Evolutionary conservation across 2,797 vertebrate species (phyloP), one percentile per base, ranked within the genome.

Genomic region (Microctenopoma steveboyesi): DNA sequence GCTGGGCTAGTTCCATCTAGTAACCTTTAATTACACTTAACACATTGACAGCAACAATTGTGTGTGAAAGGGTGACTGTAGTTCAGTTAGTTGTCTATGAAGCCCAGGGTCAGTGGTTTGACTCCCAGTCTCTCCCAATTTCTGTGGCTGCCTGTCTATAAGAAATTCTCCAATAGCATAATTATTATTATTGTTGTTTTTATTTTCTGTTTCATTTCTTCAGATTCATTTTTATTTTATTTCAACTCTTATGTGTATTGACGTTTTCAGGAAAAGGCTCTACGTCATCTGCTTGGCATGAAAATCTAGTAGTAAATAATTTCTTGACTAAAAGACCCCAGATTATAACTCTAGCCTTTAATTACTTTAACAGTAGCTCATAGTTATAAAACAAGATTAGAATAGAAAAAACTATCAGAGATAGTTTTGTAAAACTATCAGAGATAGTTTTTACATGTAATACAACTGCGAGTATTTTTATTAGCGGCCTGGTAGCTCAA

Each of bases 1-100:
- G 86, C 58, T 56, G 1, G 27, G 10, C 61, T 55, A 12, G 69
- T 87, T 87, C 52, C 46, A 30, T 16, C 22, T 39, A 10, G 37
- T 4, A 39, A 39, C 37, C 22, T 22, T 22, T 22, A 22, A 22
- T 22, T 7, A 39, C 28, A 30, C 28, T 4, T 30, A 6, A 39
- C 37, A 39, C 37, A 39, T 39, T 39, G 2, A 39, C 37, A 39
- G 37, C 37, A 39, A 39, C 37, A 39, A 39, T 30, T 40, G 4
- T 52, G 25, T 42, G 27, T 6, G 25, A 16, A 33, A 22, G 15
- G 22, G 22, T 22, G 22, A 22, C 22, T 22, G 22, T 22, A 22
- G 22, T 22, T 22, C 22, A 22, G 22, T 22, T 22, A 22, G 25
- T 9, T 4, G 18, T 7, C 5, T 15, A 11, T 46, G 47, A 40